A percentile compares a stretch with the other conserved stretches of the same genome.
These are phyloP conservation scores for Odontocolon sp. DNA, from an alignment of 2,888 invertebrate species.

Conservation along the genomic window DNA sequence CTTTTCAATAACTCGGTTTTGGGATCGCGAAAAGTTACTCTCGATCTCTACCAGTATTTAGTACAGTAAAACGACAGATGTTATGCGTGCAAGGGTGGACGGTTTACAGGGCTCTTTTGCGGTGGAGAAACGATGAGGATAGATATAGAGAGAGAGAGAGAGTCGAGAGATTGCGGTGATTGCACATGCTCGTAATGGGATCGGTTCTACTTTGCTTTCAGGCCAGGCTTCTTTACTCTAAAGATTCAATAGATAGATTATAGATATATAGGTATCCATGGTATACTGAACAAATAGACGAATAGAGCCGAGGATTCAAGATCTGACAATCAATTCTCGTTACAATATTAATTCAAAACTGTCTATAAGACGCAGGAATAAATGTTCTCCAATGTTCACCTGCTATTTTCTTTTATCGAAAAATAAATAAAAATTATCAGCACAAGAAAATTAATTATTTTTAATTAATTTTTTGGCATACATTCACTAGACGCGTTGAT, in stretches of 20 bases:
- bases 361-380: not conserved
- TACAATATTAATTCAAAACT: not conserved
- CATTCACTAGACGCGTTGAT: constrained; percentile 1
- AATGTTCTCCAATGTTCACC: constrained; percentile 5
- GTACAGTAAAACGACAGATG: constrained; percentile 69
- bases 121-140: constrained; percentile 10
- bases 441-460: constrained; percentile 9
- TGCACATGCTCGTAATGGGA: constrained; percentile 43
- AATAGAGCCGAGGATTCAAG: not conserved
- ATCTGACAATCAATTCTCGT: constrained; percentile 24
- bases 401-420: not conserved
- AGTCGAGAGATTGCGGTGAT: constrained; percentile 41
- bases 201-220: constrained; percentile 23
- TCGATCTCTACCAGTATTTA: constrained; percentile 56
- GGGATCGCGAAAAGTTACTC: constrained; percentile 37
- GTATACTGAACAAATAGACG: constrained; percentile 22
- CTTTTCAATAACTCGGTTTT: constrained; percentile 42
- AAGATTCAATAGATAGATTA: constrained; percentile 36
- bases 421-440: not conserved
- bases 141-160: constrained; percentile 25
- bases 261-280: not conserved
- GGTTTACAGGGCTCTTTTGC: constrained; percentile 17
- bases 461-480: not conserved
- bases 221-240: constrained; percentile 33
- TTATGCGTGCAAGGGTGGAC: constrained; percentile 64